Conservation (phyloP, 1,140 invertebrate genomes). For the Zaprionus kolodkinae region DNA sequence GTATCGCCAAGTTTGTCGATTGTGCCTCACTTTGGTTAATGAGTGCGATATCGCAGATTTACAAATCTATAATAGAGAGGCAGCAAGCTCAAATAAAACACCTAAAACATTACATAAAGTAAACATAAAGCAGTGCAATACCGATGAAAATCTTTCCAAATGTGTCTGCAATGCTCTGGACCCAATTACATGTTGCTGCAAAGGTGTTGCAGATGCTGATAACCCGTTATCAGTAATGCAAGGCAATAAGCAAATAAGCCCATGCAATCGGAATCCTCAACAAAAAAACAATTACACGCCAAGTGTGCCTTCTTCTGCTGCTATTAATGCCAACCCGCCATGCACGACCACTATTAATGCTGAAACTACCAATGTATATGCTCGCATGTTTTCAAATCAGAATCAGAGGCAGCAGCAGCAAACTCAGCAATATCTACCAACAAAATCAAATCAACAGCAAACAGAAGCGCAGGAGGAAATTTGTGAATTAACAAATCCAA, state of each 20-base stretch:
- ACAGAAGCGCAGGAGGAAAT: slow-evolving; percentile 17
- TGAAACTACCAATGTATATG: slow-evolving; percentile 45
- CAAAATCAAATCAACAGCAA: slow-evolving; percentile 30
- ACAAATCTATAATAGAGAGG: slow-evolving; percentile 79
- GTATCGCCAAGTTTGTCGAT: slow-evolving; percentile 86
- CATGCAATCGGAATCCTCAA: slow-evolving; percentile 49
- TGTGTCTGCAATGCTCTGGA: slow-evolving; percentile 61
- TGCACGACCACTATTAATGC: slow-evolving; percentile 26
- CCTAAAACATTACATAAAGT: slow-evolving; percentile 23
- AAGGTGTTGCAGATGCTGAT: slow-evolving; percentile 46
- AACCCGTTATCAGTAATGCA: slow-evolving; percentile 62
- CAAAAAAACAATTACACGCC: slow-evolving; percentile 59
- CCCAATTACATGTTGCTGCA: slow-evolving; percentile 56
- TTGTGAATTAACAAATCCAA: slow-evolving; percentile 35
- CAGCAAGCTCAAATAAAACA: slow-evolving; percentile 43
- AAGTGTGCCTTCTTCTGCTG: slow-evolving; percentile 61
- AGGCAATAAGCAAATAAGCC: slow-evolving; percentile 52
- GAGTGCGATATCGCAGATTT: slow-evolving; percentile 80
- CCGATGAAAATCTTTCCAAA: slow-evolving; percentile 40
- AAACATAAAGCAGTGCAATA: slow-evolving; percentile 38
- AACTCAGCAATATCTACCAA: slow-evolving; percentile 44
- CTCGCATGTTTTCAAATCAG: slow-evolving; percentile 49
- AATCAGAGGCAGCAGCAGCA: slow-evolving; percentile 28
- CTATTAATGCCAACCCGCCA: slow-evolving; percentile 38
- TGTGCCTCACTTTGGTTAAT: slow-evolving; percentile 84